Evolutionary conservation across 30 jellyfish, hydroid and myxozoan species (phyloP).

Genomic region (Aurelia aurita complex sp. Pacific): DNA sequence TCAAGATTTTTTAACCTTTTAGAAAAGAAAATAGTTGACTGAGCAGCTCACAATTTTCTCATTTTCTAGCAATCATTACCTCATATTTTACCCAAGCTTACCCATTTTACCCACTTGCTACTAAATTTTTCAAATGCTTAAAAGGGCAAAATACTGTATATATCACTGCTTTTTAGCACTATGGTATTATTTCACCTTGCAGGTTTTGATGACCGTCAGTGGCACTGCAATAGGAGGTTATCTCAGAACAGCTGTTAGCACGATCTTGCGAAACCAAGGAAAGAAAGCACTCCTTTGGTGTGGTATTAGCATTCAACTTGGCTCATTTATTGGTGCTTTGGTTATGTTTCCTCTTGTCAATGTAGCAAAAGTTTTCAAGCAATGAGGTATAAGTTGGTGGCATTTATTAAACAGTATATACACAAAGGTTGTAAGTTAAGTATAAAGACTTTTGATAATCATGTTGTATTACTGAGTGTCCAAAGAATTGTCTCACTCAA

Average conservation of each 20-base stretch:
- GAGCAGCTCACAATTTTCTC: too few relatives aligned
- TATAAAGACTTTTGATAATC: not conserved
- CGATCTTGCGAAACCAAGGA: conserved; percentile 88
- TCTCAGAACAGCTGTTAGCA: conserved; percentile 81
- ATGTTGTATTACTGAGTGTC: not conserved
- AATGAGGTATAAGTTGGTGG: conserved; percentile 4
- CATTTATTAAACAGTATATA: not conserved
- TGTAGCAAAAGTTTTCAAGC: conserved; percentile 55
- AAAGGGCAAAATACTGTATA: too few relatives aligned
- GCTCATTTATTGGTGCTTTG: conserved; percentile 89
- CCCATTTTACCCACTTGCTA: too few relatives aligned
- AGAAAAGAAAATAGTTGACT: too few relatives aligned
- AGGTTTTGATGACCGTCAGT: conserved; percentile 66
- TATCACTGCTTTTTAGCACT: too few relatives aligned
- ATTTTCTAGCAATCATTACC: too few relatives aligned
- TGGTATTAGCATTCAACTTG: conserved; percentile 92
- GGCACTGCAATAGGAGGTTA: conserved; percentile 84
- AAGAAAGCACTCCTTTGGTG: conserved; percentile 84
- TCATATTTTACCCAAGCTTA: too few relatives aligned
- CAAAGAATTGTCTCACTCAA: too few relatives aligned
- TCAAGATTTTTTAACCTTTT: too few relatives aligned
- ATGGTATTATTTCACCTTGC: not conserved
- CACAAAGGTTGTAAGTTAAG: not conserved
- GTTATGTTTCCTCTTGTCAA: conserved; percentile 76
- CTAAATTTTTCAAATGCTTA: too few relatives aligned